A percentile compares a stretch with the other conserved stretches of the same genome.
Evolutionary conservation across 2,113 vertebrate genomes (phyloP).

Genomic region (Montifringilla adamsi): DNA sequence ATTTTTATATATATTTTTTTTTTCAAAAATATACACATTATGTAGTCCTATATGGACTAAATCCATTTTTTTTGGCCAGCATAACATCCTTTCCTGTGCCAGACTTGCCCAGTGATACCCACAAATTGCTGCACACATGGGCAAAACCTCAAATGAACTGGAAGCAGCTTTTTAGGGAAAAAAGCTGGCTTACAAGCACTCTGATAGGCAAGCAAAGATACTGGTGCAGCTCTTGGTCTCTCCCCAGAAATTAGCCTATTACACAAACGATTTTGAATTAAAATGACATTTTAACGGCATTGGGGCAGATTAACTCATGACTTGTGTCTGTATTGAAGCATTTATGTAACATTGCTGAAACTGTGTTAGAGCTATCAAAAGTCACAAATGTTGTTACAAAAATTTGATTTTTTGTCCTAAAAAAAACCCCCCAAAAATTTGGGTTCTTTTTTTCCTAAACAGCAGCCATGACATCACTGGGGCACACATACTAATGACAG

Average conservation of each 20-base stretch:
- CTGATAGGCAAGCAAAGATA: background rate
- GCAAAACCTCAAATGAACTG: background rate
- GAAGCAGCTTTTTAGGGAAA: background rate
- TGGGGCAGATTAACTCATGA: background rate
- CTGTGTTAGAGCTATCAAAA: background rate
- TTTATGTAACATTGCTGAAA: background rate
- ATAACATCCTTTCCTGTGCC: background rate
- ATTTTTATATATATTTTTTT: too few species aligned
- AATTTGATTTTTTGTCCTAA: background rate
- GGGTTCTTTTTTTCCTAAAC: background rate
- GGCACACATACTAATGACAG: fast-evolving
- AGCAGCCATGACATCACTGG: background rate
- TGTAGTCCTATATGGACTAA: background rate
- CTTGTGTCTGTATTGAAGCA: fast-evolving
- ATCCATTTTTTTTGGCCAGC: background rate
- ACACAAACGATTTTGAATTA: background rate
- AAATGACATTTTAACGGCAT: background rate
- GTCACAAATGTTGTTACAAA: background rate
- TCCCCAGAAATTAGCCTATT: background rate
- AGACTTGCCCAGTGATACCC: background rate
- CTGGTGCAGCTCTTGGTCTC: background rate
- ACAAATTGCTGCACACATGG: fast-evolving
- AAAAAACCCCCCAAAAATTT: background rate
- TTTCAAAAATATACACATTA: background rate
- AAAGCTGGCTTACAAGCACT: background rate